Percentiles rank a stretch among this genome's conserved stretches.
These are phyloP conservation scores for Lepidotrigona ventralis DNA, from an alignment of 1,140 invertebrate genomes.

Conservation along the genomic window DNA sequence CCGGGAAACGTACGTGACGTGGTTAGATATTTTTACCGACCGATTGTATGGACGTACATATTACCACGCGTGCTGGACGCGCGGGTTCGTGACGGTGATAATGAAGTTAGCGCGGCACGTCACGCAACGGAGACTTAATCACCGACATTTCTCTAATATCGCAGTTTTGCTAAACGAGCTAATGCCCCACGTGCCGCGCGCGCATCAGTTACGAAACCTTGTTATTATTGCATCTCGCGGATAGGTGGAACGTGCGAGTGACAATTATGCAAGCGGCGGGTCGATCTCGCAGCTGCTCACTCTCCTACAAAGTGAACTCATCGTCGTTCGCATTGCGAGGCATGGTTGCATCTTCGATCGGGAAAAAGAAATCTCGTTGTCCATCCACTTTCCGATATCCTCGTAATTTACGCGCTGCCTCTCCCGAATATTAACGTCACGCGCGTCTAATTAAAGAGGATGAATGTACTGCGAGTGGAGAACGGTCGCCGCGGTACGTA, in stretches of 20 bases:
- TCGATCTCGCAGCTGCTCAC: not conserved
- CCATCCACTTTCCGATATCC: too few species aligned
- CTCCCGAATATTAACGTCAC: too few species aligned
- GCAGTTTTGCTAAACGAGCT: conserved; percentile 41
- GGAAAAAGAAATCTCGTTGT: too few species aligned
- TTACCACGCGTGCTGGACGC: not conserved
- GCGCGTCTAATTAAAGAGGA: too few species aligned
- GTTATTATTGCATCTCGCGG: conserved; percentile 4
- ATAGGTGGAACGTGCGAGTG: conserved; percentile 1
- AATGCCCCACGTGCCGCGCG: conserved; percentile 7
- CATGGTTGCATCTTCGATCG: not conserved
- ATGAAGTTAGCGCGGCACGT: conserved; percentile 51
- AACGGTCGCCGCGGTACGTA: too few species aligned
- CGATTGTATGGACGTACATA: not conserved
- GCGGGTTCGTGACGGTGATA: conserved; percentile 49
- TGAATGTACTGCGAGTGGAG: too few species aligned
- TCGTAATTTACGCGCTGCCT: too few species aligned
- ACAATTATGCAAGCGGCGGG: conserved; percentile 4
- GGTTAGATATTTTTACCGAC: not conserved
- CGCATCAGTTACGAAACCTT: conserved; percentile 34
- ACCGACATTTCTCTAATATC: conserved; percentile 59
- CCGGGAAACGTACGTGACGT: not conserved
- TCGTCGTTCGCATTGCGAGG: not conserved
- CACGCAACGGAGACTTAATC: conserved; percentile 56
- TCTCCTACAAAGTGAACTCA: not conserved